These are phyloP conservation scores for Ceyx margarethae DNA, from an alignment of 2,113 vertebrate species.

Conservation along the genomic window DNA sequence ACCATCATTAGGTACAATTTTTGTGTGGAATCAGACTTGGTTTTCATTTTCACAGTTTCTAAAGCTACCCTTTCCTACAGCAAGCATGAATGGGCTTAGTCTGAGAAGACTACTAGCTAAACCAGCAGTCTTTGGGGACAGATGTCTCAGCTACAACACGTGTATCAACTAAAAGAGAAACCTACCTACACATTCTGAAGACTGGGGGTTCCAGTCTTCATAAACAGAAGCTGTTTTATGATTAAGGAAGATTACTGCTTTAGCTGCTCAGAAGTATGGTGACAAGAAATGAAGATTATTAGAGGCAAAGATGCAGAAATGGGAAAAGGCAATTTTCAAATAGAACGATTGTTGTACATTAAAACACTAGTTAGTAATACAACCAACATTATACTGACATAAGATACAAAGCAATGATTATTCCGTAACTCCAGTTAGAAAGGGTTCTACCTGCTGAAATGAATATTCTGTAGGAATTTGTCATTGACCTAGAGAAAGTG, in stretches of 20 bases:
- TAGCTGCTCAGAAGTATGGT: not conserved
- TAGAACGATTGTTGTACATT: not conserved
- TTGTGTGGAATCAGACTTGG: not conserved
- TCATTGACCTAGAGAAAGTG: not conserved
- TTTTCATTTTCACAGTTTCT: not conserved
- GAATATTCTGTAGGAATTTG: not conserved
- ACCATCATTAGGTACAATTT: not conserved
- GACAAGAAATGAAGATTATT: not conserved
- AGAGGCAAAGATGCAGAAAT: not conserved
- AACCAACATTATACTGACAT: not conserved
- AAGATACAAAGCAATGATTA: not conserved
- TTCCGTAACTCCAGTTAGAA: not conserved
- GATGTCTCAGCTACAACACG: not conserved
- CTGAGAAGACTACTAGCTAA: not conserved
- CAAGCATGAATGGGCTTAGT: not conserved
- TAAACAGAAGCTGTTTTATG: not conserved
- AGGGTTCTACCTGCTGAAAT: not conserved
- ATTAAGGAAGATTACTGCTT: not conserved
- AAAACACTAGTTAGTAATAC: not conserved
- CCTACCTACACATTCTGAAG: not conserved
- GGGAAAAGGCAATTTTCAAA: not conserved
- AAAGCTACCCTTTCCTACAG: not conserved
- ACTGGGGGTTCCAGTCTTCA: not conserved
- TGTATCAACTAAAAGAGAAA: fast-evolving
- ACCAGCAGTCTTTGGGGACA: not conserved